Evolutionary conservation across 1,140 invertebrate species (phyloP), one percentile per base, ranked within the genome.

Genomic region (Episyrphus balteatus): DNA sequence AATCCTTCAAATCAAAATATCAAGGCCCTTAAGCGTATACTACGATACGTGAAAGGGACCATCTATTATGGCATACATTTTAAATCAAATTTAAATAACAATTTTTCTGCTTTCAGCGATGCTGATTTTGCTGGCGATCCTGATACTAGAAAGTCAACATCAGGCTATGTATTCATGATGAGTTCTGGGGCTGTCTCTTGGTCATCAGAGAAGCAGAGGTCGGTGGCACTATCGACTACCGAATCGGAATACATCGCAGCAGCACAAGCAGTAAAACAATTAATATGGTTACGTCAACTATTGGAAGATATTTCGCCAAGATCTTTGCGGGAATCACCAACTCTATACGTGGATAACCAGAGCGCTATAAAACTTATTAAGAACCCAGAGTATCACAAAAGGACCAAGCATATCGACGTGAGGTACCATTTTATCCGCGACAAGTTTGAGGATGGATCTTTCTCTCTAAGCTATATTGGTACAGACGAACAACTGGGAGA

Each of bases 41-140:
- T 61, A 38, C 57, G 55, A 38, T 61, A 68, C 51, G 11, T 66
- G 26, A 58, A 54, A 47, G 57, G 55, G 49, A 66, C 58, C 14
- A 39, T 17, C 21, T 21, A 51, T 18, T 50, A 51, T 50, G 58
- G 58, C 36, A 55, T 64, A 51, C 55, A 18, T 18, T 50, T 55
- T 47, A 48, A 33, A 31, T 31, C 8, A 12, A 49, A 44, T 5
- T 2, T 46, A 18, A 34, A 41, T 43, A n/a, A 46, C 26, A 46
- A 36, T 19, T 36, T 68, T 53, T 44, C 42, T 43, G 55, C 59
- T 37, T 55, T 55, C 50, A 48, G 63, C 62, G 37, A 73, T 47
- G 54, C 70, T 15, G 71, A 73, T 47, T 72, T 57, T 54, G 69
- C 63, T 14, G 56, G 56, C 18, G 57, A 65, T 53, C 41, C 51